These are phyloP conservation scores for Macrobrachium rosenbergii DNA, from an alignment of 1,140 invertebrate genomes.

Conservation along the genomic window DNA sequence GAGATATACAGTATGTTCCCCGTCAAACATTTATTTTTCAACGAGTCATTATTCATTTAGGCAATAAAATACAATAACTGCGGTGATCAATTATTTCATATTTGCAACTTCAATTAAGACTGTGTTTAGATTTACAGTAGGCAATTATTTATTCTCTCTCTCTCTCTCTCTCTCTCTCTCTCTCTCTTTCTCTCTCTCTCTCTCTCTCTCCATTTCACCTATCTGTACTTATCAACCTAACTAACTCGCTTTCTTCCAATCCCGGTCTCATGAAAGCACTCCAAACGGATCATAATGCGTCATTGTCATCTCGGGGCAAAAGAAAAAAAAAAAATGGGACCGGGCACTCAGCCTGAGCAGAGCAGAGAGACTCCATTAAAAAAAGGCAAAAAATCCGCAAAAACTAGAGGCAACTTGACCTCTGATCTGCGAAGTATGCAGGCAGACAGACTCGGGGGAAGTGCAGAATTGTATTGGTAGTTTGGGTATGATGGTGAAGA, in stretches of 20 bases:
- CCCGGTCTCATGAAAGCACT: too few species aligned
- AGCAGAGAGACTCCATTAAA: too few species aligned
- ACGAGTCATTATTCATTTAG: too few species aligned
- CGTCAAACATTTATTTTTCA: too few species aligned
- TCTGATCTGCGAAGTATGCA: not conserved
- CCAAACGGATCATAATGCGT: too few species aligned
- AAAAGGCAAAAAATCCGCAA: too few species aligned
- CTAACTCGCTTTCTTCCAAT: not conserved
- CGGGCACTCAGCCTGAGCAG: too few species aligned
- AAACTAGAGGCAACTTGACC: too few species aligned
- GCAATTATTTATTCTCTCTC: not conserved
- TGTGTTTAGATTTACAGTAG: not conserved
- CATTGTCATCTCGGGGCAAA: too few species aligned
- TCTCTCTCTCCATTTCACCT: not conserved
- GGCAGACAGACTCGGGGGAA: not conserved
- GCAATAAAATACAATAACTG: too few species aligned
- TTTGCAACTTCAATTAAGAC: not conserved
- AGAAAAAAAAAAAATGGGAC: too few species aligned
- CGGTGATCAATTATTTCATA: not conserved
- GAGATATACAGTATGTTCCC: too few species aligned
- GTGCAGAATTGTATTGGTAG: not conserved
- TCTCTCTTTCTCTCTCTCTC: not conserved
- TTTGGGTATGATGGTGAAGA: not conserved
- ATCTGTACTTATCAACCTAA: not conserved
- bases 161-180: conserved; percentile 19